Base-by-base conservation (phyloP, 2,888 invertebrate genomes). In the Poecilus cupreus region DNA sequence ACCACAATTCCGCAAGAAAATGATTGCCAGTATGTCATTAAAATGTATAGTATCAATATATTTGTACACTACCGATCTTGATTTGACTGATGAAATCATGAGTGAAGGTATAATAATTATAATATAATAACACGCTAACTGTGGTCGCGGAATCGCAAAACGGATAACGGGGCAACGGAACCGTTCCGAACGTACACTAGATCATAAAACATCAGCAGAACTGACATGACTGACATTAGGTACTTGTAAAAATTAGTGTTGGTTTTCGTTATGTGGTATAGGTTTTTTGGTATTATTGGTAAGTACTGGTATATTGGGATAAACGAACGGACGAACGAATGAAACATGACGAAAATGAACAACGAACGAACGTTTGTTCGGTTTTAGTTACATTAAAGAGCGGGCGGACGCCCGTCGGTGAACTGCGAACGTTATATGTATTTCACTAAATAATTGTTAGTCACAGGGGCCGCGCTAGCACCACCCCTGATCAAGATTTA, bases 401-500 rank as follows among this genome's bases (percentile, higher is more conserved):
- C 72, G 80, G 80, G 72, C 39, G 70, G 57, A 72, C 57, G 72
- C 57, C 80, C 72, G 80, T 80, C 54, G 80, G 80, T 80, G 80
- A 80, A 80, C 70, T 80, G 80, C 70, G 80, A 80, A 80, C 80
- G 70, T 80, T 80, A 80, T 80, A 80, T 80, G 80, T 80, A 70
- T 80, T 75, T 81, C 75, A 75, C 81, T 81, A 81, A 81, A 81
- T 81, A 81, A 81, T 81, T 81, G 81, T 81, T 81, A 81, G 81
- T 81, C 81, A 64, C 81, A 75, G 75, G 75, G 72, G 72, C 39
- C 80, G 70, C 39, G 80, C 72, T 80, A 80, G 72, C 80, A 80
- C 70, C 39, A 43, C 46, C 39, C 80, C 81, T 46, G 81, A 75
- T 81, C 81, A 81, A 81, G 81, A 81, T 81, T 81, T 75, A 75